Evolutionary conservation across 2,797 vertebrate genomes (phyloP), one percentile per base, ranked within the genome.

Genomic region (Tiaroga cobitis): DNA sequence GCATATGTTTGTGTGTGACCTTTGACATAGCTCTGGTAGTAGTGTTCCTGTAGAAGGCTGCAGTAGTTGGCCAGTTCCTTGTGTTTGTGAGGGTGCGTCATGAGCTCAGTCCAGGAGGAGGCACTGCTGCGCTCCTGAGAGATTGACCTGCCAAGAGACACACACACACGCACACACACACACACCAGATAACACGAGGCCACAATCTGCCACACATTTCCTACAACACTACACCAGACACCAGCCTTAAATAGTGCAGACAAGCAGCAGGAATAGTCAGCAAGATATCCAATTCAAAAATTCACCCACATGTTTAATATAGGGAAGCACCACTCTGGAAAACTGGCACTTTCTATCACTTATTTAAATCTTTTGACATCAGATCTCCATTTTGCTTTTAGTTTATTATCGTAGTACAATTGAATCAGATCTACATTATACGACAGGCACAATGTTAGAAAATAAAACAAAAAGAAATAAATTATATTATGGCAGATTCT

Each of bases 51-150:
- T 63, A 99, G 93, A 81, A 99, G 93, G 0, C 93, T 96, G 92
- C 98, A 99, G 85, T 97, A 98, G 89, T 93, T 96, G 76, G 96
- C 94, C 84, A 98, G 90, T 78, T 98, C 98, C 89, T 98, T 99
- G 90, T 97, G 94, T 89, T 97, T 97, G 90, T 96, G 94, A 41
- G 93, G 92, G 29, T 94, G 94, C 69, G 92, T 83, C 83, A 93
- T 88, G 84, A 96, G 95, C 84, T 99, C 98, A 4, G 96, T 93
- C 96, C 97, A 99, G 32, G 95, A 92, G 67, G 95, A 93, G 26
- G 95, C 85, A 54, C 94, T 94, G 83, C 93, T 93, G 89, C 97
- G 97, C 74, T 99, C 97, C 74, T 97, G 95, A 89, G 97, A 97
- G 65, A 97, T 94, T 13, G 96, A 96, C 92, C 98, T 99, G 89